Base-by-base conservation (phyloP, 2,113 vertebrate genomes). In the Irena cyanogastra region DNA sequence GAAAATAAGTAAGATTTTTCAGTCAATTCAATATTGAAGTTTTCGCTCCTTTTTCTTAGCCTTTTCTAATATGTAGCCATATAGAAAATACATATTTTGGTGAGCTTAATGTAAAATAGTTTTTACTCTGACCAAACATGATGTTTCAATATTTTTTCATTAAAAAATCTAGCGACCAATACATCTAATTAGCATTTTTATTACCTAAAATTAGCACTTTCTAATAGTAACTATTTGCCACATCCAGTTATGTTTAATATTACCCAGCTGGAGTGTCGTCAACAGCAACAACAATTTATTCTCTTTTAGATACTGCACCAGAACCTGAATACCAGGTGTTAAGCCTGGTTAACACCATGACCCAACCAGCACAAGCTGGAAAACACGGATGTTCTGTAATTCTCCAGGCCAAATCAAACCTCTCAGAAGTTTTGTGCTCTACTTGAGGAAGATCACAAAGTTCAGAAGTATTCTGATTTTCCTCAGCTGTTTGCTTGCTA, bases 201-300 rank as follows among this genome's bases (percentile, higher is more conserved):
- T 89, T 82, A 72, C 53, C 37, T 82, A n/a, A 82, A 39, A 93
- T 83, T 69, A 87, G 35, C 47, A 47, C 50, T 81, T 94, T 64
- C 44, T 75, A 68, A 53, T 21, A 60, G 19, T 64, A 82, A 68
- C 39, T 89, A 64, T 24, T 60, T 37, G 31, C 41, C 24, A 39
- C 3, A 4, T 71, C 56, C 37, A 42, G 19, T 69, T 71, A 60
- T 2, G 12, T 83, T 71, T 78, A 79, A 70, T 47, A 84, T 65
- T 89, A 37, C 30, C 8, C 49, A 24, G n/a, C 12, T 71, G 37
- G 69, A 47, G 7, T 33, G 84, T 79, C 3, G 4, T 72, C 65
- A 82, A 61, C 57, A 91, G 83, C 81, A 95, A 79, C 74, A 49
- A 24, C 35, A 49, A 93, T 93, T 81, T 89, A 71, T 84, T 92